Conservation (phyloP, 2,888 invertebrate species). For the Norana najaformis region DNA sequence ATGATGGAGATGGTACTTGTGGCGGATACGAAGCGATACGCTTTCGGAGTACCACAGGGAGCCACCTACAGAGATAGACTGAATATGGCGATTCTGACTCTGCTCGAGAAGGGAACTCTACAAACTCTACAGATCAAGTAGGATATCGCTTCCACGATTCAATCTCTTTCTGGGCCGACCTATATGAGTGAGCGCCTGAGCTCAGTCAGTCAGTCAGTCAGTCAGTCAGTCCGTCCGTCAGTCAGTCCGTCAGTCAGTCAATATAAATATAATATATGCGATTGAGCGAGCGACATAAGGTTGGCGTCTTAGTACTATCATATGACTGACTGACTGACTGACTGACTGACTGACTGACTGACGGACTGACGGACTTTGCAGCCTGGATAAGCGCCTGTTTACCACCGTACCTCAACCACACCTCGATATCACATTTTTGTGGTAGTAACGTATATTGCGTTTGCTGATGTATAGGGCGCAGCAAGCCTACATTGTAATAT, state of each 20-base stretch:
- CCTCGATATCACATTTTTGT: not conserved
- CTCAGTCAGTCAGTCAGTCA: too few relatives aligned
- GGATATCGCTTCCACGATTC: not conserved
- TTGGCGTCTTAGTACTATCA: not conserved
- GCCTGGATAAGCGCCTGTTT: not conserved
- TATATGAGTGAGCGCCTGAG: not conserved
- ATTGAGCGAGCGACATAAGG: too few relatives aligned
- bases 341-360: not conserved
- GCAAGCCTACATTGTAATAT: not conserved
- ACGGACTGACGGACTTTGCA: not conserved
- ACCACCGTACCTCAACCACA: too few relatives aligned
- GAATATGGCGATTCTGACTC: conserved; percentile 55
- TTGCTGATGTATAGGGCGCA: not conserved
- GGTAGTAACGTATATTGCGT: not conserved
- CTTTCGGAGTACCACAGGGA: conserved; percentile 58
- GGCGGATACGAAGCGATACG: conserved; percentile 57
- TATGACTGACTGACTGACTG: not conserved
- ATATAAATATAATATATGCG: too few relatives aligned
- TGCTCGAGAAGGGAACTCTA: conserved; percentile 53
- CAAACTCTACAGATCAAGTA: conserved; percentile 57
- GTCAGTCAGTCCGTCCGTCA: too few relatives aligned
- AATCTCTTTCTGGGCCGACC: not conserved
- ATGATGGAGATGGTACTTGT: not conserved
- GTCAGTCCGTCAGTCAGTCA: too few relatives aligned
- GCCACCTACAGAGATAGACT: conserved; percentile 57